Evolutionary conservation across 2,797 vertebrate species (phyloP).

Genomic region (Trematomus bernacchii): DNA sequence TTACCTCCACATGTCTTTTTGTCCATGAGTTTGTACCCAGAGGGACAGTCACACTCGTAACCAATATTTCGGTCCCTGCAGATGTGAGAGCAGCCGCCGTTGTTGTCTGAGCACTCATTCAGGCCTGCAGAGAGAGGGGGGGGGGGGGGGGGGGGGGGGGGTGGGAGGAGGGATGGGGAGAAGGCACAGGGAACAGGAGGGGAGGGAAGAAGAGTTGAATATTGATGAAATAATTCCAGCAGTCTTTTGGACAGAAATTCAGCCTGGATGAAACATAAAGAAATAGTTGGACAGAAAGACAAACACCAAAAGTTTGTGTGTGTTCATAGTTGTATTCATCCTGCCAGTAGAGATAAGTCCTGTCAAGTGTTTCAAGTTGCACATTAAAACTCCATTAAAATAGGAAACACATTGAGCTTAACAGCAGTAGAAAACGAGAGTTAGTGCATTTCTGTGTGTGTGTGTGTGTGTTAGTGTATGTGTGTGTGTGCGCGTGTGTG

Average conservation of each 20-base stretch:
- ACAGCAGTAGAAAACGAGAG: slow-evolving; percentile 5
- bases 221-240: slow-evolving; percentile 41
- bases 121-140: slow-evolving; percentile 81
- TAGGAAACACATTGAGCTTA: slow-evolving; percentile 1
- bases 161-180: background rate
- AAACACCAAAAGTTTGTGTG: slow-evolving; percentile 2
- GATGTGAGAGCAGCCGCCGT: slow-evolving; percentile 97
- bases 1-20: slow-evolving; percentile 98
- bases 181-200: slow-evolving; percentile 13
- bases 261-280: slow-evolving; percentile 15
- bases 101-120: slow-evolving; percentile 94
- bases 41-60: slow-evolving; percentile 94
- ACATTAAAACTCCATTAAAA: slow-evolving; percentile 8
- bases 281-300: slow-evolving; percentile 29
- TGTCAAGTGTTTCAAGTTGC: slow-evolving; percentile 19
- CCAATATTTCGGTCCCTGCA: slow-evolving; percentile 94
- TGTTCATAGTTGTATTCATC: slow-evolving; percentile 37
- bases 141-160: background rate
- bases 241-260: slow-evolving; percentile 22
- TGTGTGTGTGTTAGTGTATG: background rate
- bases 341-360: slow-evolving; percentile 34
- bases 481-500: slow-evolving; percentile 4
- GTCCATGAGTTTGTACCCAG: slow-evolving; percentile 95
- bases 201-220: slow-evolving; percentile 23
- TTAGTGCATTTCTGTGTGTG: background rate